Percentiles rank a stretch among this genome's conserved stretches.
Evolutionary conservation across 2,888 invertebrate species (phyloP).

Genomic region (Acanthosoma haemorrhoidale): DNA sequence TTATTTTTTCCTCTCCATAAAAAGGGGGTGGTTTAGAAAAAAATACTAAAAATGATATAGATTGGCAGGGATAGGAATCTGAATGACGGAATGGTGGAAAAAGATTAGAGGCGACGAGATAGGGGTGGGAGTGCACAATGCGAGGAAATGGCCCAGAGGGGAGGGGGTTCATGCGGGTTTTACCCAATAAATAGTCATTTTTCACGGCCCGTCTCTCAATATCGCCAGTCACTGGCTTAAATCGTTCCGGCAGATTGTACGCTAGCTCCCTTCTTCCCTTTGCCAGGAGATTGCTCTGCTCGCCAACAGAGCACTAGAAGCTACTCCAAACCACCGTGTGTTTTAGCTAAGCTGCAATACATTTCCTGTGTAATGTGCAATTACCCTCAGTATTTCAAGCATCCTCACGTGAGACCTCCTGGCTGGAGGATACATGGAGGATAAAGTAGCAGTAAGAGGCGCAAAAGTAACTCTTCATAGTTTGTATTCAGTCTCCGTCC

Average conservation of each 20-base stretch:
- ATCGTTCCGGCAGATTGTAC: not conserved
- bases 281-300: too few relatives aligned
- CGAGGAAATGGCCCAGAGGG: not conserved
- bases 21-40: too few relatives aligned
- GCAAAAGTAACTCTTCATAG: too few relatives aligned
- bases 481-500: too few relatives aligned
- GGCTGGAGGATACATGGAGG: too few relatives aligned
- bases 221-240: conserved; percentile 3
- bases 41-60: conserved; percentile 10
- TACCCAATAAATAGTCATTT: conserved; percentile 11
- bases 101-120: not conserved
- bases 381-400: too few relatives aligned
- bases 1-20: not conserved
- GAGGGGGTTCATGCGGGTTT: not conserved
- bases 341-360: too few relatives aligned
- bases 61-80: conserved; percentile 6
- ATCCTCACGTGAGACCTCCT: too few relatives aligned
- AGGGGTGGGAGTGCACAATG: not conserved
- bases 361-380: too few relatives aligned
- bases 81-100: conserved; percentile 8
- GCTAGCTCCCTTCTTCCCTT: not conserved
- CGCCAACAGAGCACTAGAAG: too few relatives aligned
- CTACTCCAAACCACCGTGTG: too few relatives aligned
- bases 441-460: too few relatives aligned
- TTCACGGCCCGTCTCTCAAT: not conserved